Base-by-base conservation (phyloP, 2,797 vertebrate species). In the Capromys pilorides region DNA sequence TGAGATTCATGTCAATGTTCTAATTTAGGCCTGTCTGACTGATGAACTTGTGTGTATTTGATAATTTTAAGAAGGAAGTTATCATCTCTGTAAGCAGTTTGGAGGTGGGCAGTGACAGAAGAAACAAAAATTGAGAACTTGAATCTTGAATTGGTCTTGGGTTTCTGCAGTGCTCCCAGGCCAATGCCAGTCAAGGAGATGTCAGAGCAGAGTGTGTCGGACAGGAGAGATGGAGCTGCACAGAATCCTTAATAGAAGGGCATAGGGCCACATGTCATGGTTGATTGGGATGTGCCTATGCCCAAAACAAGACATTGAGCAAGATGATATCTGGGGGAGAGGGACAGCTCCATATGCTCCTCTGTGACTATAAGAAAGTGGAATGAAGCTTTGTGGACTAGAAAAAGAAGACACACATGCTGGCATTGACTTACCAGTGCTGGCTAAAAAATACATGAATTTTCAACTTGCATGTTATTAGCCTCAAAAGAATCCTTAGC, bases 201-300 rank as follows among this genome's bases (percentile, higher is more conserved):
- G 11, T 67, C 31, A 66, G 41, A 8, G 31, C 36, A n/a, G 41
- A n/a, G 16, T n/a, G 28, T 61, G 59, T 61, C 7, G 54, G 77
- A 49, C 61, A 33, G n/a, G 39, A 95, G 59, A 54, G 49, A 67
- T 10, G 28, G 24, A 71, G 24, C 54, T 7, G 51, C n/a, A n/a
- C 24, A 77, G 77, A 28, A 59, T 57, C 59, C 64, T 73, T 71
- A 26, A 54, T 59, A 6, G 13, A 62, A 75, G 49, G 10, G 73
- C 10, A 33, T 18, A 64, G 2, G 31, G 4, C 19, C 69, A 4
- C 6, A 49, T n/a, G 39, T 80, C 5, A 33, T 94, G 31, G 6
- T 80, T 67, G 36, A 36, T 86, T 88, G 77, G 89, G 36, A 84
- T n/a, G 66, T 54, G 79, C n/a, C 90, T 64, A 93, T 91, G 18